phyloP scores from a whole-genome alignment of 2,113 vertebrate species.

The Indicator indicator region DNA sequence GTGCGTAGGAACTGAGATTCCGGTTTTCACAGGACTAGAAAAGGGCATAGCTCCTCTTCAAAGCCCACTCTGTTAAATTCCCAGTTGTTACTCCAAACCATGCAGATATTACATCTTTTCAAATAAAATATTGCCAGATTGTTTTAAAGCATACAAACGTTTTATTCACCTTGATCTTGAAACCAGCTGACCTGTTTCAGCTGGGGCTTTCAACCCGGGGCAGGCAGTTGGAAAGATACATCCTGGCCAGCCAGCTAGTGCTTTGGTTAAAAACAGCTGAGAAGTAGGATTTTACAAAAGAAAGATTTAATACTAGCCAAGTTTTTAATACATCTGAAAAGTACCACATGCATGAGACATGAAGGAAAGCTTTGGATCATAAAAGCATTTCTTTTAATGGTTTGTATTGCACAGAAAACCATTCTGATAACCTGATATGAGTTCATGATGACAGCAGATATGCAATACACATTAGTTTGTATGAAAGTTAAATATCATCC shows the following conservation, averaged over 20 bases:
- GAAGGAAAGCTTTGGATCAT: neutral
- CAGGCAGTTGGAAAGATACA: neutral
- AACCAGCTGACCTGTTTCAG: neutral
- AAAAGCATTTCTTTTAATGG: neutral
- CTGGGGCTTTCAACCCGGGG: neutral
- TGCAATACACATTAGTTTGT: neutral
- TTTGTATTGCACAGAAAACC: neutral
- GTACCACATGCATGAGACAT: neutral
- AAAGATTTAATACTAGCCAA: neutral
- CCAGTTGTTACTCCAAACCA: neutral
- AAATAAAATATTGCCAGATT: neutral
- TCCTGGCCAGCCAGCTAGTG: neutral
- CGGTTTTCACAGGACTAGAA: neutral
- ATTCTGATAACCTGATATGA: neutral
- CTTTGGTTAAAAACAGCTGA: neutral
- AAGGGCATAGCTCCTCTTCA: fast-evolving
- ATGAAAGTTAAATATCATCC: neutral
- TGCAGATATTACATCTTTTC: neutral
- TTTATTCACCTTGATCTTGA: neutral
- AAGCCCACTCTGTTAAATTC: neutral
- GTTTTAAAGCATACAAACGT: neutral
- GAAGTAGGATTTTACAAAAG: neutral
- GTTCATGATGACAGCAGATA: neutral
- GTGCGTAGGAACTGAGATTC: neutral
- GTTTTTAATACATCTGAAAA: neutral